Evolutionary conservation across 64 coral and sea anemone species (phyloP).

Genomic region (Actinia tenebrosa): DNA sequence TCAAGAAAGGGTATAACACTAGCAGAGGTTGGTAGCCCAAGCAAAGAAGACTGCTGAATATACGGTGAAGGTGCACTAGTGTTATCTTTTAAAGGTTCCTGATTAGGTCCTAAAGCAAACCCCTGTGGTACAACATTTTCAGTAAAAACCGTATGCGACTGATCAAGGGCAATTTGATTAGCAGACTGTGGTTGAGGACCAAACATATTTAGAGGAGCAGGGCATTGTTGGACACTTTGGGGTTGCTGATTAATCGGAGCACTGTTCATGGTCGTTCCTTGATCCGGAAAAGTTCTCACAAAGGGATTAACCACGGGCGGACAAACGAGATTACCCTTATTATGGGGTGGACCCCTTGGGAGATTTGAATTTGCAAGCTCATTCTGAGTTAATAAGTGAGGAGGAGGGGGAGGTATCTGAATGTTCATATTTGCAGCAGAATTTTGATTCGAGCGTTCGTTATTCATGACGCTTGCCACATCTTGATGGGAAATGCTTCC

Average conservation of each 20-base stretch:
- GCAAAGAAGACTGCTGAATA: not conserved
- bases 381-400: not conserved
- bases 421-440: not conserved
- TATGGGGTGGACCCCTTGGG: not conserved
- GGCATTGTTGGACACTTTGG: not conserved
- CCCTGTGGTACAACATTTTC: not conserved
- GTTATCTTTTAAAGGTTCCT: not conserved
- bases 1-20: constrained; percentile 5
- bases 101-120: not conserved
- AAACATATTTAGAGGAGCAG: not conserved
- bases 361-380: not conserved
- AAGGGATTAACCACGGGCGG: not conserved
- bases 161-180: not conserved
- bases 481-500: not conserved
- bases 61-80: not conserved
- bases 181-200: not conserved
- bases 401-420: not conserved
- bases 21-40: constrained; percentile 1
- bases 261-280: not conserved
- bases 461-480: not conserved
- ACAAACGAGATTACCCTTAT: not conserved
- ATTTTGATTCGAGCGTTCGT: not conserved
- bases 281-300: not conserved
- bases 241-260: not conserved
- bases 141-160: not conserved